These are phyloP conservation scores for Crocuta crocuta DNA, from an alignment of 2,113 vertebrate genomes.

Conservation along the genomic window DNA sequence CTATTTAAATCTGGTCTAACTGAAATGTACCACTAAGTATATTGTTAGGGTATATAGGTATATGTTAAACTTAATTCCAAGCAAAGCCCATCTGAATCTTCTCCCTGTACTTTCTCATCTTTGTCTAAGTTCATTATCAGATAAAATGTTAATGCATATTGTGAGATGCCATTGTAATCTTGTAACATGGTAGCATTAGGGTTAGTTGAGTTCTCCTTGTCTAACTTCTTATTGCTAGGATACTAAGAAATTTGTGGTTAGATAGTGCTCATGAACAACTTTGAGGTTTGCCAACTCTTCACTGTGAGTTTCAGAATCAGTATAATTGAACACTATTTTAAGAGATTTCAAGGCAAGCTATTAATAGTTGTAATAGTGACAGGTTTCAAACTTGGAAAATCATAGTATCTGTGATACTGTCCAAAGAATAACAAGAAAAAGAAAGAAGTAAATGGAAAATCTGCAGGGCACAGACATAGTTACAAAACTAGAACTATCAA, in stretches of 20 bases:
- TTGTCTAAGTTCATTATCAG: background rate
- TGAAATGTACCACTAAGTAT: background rate
- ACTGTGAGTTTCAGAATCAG: background rate
- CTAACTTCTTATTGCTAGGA: background rate
- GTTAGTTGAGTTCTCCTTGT: background rate
- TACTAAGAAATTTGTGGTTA: background rate
- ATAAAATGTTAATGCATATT: background rate
- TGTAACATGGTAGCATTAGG: background rate
- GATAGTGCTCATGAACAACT: background rate
- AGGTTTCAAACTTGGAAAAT: background rate
- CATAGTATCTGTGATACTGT: background rate
- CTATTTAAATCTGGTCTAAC: background rate
- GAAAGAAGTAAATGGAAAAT: background rate
- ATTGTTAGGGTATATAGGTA: background rate
- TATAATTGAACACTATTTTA: constrained; percentile 18
- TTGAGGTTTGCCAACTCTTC: background rate
- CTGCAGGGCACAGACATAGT: background rate
- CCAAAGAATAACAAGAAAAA: background rate
- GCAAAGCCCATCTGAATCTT: background rate
- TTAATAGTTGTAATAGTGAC: background rate
- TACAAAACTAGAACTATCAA: background rate
- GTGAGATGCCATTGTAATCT: background rate
- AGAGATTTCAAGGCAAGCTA: constrained; percentile 8
- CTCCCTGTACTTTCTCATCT: background rate
- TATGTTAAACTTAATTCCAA: background rate